Evolutionary conservation across 2,797 vertebrate genomes (phyloP).

Genomic region (Chaenodraco wilsoni): DNA sequence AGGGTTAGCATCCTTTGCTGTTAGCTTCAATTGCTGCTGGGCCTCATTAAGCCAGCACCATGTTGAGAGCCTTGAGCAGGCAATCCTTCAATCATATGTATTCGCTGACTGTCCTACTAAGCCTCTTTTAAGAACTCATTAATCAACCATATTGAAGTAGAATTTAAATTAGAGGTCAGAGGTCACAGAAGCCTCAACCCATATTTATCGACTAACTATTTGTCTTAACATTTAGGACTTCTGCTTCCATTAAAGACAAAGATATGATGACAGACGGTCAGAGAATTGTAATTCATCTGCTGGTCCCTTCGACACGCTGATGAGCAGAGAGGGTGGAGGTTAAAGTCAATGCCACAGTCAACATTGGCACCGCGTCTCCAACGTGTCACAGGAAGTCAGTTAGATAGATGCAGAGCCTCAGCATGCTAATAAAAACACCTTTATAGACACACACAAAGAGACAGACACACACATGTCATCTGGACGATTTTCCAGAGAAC

Average conservation of each 20-base stretch:
- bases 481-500: conserved; percentile 34
- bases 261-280: conserved; percentile 28
- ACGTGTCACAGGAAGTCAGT: conserved; percentile 28
- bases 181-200: not conserved
- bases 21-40: too few species aligned
- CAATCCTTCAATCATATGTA: too few species aligned
- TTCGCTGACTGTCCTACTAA: too few species aligned
- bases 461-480: conserved; percentile 12
- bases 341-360: conserved; percentile 46
- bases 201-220: conserved; percentile 10
- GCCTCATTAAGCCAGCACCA: too few species aligned
- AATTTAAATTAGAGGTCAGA: conserved; percentile 18
- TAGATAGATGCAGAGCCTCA: not conserved
- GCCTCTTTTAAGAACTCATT: not conserved
- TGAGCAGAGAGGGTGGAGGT: conserved; percentile 44
- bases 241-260: conserved; percentile 17
- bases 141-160: not conserved
- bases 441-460: not conserved
- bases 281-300: conserved; percentile 28
- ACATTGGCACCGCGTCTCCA: conserved; percentile 13
- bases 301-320: conserved; percentile 4
- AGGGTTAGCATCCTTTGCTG: too few species aligned
- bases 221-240: conserved; percentile 15
- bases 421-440: conserved; percentile 26
- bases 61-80: too few species aligned